Evolutionary conservation across 2,113 vertebrate species (phyloP), one percentile per base, ranked within the genome.

Genomic region (Anhinga rufa): DNA sequence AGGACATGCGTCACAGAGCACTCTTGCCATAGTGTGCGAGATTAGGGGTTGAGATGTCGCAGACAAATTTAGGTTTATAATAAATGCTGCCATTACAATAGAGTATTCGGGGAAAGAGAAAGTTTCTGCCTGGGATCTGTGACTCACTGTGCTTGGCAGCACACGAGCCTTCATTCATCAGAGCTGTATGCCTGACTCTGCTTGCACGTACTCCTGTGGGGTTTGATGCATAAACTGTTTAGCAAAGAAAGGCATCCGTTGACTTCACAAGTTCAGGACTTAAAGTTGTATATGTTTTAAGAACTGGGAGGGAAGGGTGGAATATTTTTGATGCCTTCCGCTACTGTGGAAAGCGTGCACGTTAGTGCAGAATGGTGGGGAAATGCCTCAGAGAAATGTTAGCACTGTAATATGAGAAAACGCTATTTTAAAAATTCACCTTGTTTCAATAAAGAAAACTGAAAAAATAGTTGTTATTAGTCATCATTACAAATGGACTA

Each of bases 141-240:
- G 95, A 92, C 18, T 91, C 70, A 26, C 44, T 9, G 68, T 20
- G 69, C 86, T 85, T 87, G 94, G 91, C 91, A 87, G 92, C 64
- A 17, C 51, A 49, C 0, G 29, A 91, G 60, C 79, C 68, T 58
- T 48, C 40, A 28, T 77, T 74, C 72, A 29, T 58, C 51, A 31
- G 76, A 62, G 82, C 58, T 18, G 25, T 6, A 2, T 12, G 49
- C 36, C n/a, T 62, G 51, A 6, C 29, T 49, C 25, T 49, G 71
- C 90, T 57, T 32, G 82, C 60, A 38, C 2, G 1, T 58, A 24
- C 64, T 71, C 38, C 54, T 4, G 1, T 10, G 74, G 51, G 51
- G 34, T 11, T 80, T 38, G 85, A 32, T 70, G 46, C 71, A 31
- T 5, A 11, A 77, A 60, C 64, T 92, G 18, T 2, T 55, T 3